Conservation (phyloP, 1,140 invertebrate genomes). For the Magallana ariakensis region DNA sequence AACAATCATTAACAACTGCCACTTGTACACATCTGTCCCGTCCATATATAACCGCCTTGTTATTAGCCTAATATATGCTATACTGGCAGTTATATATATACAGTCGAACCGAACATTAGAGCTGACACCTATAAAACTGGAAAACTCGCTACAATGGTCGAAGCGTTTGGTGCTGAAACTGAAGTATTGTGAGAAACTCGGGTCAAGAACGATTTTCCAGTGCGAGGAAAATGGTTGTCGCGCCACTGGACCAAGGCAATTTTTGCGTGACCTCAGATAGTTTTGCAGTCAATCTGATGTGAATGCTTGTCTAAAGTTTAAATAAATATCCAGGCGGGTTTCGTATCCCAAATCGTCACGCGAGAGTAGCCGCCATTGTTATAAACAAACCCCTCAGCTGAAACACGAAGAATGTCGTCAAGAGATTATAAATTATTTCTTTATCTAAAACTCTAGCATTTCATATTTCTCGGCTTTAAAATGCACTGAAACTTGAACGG, state of each 20-base stretch:
- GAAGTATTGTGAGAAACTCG: conserved; percentile 2
- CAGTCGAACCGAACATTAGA: background rate
- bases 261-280: conserved; percentile 17
- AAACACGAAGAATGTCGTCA: conserved; percentile 34
- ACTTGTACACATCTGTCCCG: background rate
- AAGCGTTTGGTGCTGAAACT: background rate
- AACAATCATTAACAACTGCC: conserved; percentile 7
- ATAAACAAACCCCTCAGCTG: conserved; percentile 37
- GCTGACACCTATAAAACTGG: background rate
- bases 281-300: conserved; percentile 30
- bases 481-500: conserved; percentile 35
- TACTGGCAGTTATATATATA: background rate
- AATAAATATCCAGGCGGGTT: conserved; percentile 24
- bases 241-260: conserved; percentile 4
- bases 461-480: conserved; percentile 34
- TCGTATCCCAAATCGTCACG: conserved; percentile 7
- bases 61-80: background rate
- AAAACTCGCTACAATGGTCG: background rate
- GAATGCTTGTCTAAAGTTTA: conserved; percentile 38
- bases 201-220: background rate
- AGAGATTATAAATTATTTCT: conserved; percentile 38
- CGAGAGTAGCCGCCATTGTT: conserved; percentile 13
- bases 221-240: background rate
- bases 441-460: conserved; percentile 33
- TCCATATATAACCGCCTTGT: background rate